phyloP scores from a whole-genome alignment of 2,888 invertebrate species.

The Mythimna ferrago region DNA sequence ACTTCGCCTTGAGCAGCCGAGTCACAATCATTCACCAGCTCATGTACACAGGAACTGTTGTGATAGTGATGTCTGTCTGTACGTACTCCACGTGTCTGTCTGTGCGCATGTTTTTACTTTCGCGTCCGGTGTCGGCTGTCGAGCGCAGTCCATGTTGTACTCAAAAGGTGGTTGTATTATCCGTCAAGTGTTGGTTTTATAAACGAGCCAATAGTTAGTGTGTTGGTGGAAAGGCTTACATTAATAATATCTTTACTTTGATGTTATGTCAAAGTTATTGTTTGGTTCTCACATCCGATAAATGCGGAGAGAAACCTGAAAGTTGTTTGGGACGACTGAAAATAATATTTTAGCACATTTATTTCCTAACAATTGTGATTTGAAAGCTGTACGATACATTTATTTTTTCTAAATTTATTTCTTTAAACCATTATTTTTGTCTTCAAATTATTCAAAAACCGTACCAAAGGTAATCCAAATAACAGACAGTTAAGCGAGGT shows the following conservation, averaged over 20 bases:
- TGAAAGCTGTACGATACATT: too few species aligned
- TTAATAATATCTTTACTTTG: slow-evolving; percentile 9
- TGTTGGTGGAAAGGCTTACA: slow-evolving; percentile 17
- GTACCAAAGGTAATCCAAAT: not conserved
- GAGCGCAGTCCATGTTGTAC: slow-evolving; percentile 41
- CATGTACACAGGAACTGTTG: slow-evolving; percentile 11
- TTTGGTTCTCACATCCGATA: not conserved
- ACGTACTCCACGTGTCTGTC: not conserved
- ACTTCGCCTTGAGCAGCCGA: not conserved
- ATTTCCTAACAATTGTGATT: not conserved
- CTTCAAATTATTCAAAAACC: too few species aligned
- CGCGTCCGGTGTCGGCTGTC: slow-evolving; percentile 58
- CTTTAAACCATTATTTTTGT: not conserved
- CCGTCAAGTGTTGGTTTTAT: slow-evolving; percentile 30
- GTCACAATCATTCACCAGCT: not conserved
- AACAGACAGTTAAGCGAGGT: not conserved
- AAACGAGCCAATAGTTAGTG: slow-evolving; percentile 12
- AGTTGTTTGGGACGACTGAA: slow-evolving; percentile 2
- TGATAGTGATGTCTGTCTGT: slow-evolving; percentile 5
- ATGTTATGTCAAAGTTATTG: slow-evolving; percentile 27
- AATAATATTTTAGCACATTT: not conserved
- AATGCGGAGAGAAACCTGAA: not conserved
- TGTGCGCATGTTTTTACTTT: slow-evolving; percentile 56
- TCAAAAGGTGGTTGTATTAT: slow-evolving; percentile 20
- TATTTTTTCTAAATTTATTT: too few species aligned